A percentile compares a stretch with the other conserved stretches of the same genome.
phyloP scores from a whole-genome alignment of 2,888 invertebrate species.

The Monoplex corrugatus region DNA sequence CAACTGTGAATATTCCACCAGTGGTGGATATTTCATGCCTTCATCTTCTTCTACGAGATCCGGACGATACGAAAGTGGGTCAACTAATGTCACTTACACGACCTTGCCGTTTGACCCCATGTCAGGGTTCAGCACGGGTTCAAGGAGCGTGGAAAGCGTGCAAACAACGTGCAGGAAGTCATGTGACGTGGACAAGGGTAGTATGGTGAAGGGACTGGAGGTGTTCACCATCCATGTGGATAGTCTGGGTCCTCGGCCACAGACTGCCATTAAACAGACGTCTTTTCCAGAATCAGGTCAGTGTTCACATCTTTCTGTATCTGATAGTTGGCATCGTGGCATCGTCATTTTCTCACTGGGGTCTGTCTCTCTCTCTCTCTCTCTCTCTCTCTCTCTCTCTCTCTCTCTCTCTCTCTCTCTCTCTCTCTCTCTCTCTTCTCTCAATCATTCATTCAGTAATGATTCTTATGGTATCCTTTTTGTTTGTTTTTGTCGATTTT shows the following conservation, averaged over 20 bases:
- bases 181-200: neutral
- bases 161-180: too few relatives aligned
- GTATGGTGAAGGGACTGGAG: neutral
- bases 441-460: neutral
- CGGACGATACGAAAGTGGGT: neutral
- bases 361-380: neutral
- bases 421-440: neutral
- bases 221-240: slow-evolving; percentile 26
- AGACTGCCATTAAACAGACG: neutral
- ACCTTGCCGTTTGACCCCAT: neutral
- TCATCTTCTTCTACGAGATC: neutral
- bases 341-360: neutral
- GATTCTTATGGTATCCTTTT: too few relatives aligned
- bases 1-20: neutral
- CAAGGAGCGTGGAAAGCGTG: neutral
- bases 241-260: neutral
- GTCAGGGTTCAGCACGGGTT: neutral
- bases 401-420: neutral
- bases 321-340: neutral
- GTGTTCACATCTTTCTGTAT: neutral
- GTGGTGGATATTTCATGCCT: neutral
- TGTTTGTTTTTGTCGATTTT: too few relatives aligned
- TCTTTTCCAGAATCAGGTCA: neutral
- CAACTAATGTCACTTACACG: neutral
- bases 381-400: neutral